phyloP scores from a whole-genome alignment of 1,140 invertebrate genomes.

The Trachymyrmex septentrionalis region DNA sequence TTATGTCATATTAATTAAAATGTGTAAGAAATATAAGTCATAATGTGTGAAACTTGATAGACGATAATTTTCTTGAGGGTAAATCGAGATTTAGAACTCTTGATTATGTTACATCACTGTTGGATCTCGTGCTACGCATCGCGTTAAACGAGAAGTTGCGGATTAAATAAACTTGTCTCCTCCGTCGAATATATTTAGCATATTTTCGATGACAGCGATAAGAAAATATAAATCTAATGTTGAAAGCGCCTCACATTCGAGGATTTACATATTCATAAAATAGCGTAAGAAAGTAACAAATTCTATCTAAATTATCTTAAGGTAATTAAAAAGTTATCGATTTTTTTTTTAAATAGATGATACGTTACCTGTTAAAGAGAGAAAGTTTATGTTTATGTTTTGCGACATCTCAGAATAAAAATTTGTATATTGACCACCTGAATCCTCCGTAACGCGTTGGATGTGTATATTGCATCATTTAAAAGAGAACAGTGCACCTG shows the following conservation, averaged over 20 bases:
- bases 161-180: slow-evolving; percentile 51
- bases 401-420: slow-evolving; percentile 22
- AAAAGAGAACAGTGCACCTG: neutral
- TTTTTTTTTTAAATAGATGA: neutral
- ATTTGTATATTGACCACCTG: slow-evolving; percentile 9
- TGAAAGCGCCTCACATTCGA: neutral
- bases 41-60: neutral
- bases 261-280: slow-evolving; percentile 45
- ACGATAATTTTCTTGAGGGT: neutral
- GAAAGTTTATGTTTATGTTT: slow-evolving; percentile 19
- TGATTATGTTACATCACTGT: slow-evolving; percentile 2
- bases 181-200: slow-evolving; percentile 31
- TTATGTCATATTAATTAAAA: neutral
- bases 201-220: slow-evolving; percentile 51
- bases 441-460: neutral
- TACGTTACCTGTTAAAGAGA: neutral
- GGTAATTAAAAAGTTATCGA: slow-evolving; percentile 19
- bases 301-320: slow-evolving; percentile 6
- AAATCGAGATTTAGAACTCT: slow-evolving; percentile 19
- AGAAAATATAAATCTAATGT: slow-evolving; percentile 44
- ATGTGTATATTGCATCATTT: slow-evolving; percentile 19
- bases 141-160: slow-evolving; percentile 11
- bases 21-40: neutral
- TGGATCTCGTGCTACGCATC: slow-evolving; percentile 29
- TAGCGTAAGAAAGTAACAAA: slow-evolving; percentile 26